A percentile compares a stretch with the other conserved stretches of the same genome.
Evolutionary conservation across 2,797 vertebrate species (phyloP).

Genomic region (Hypotaenidia philippensis): DNA sequence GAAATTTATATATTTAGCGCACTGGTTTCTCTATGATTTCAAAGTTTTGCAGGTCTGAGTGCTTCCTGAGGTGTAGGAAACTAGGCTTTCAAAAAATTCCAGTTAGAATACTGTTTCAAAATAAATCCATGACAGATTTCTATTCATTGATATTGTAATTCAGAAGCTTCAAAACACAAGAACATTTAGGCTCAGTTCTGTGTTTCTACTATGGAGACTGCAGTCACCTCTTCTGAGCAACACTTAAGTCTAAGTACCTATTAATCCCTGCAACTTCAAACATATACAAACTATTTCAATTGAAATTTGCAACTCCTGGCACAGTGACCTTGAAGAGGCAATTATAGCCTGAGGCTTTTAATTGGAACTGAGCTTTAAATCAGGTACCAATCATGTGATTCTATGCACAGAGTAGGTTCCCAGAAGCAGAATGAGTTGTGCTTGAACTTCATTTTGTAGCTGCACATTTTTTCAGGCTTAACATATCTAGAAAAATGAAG

Average conservation of each 20-base stretch:
- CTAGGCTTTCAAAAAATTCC: neutral
- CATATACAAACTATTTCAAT: neutral
- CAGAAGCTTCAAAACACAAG: neutral
- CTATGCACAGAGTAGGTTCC: rapidly evolving
- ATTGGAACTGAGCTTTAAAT: neutral
- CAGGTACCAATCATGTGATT: neutral
- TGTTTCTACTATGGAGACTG: neutral
- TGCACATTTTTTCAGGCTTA: neutral
- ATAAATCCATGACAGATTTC: neutral
- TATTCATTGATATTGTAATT: neutral
- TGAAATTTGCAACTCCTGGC: neutral
- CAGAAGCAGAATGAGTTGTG: neutral
- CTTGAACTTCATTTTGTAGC: neutral
- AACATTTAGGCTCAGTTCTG: neutral
- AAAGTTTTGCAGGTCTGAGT: neutral
- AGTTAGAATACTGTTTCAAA: neutral
- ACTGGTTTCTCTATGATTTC: neutral
- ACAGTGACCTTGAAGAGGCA: neutral
- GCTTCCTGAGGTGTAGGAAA: neutral
- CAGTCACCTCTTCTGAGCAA: neutral
- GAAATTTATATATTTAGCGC: neutral
- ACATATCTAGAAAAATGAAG: neutral
- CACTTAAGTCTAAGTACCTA: neutral
- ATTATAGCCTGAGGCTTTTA: neutral
- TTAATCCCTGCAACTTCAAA: neutral